A percentile compares a stretch with the other conserved stretches of the same genome.
These are phyloP conservation scores for Epinephelus cyanopodus DNA, from an alignment of 2,113 vertebrate species.

Conservation along the genomic window DNA sequence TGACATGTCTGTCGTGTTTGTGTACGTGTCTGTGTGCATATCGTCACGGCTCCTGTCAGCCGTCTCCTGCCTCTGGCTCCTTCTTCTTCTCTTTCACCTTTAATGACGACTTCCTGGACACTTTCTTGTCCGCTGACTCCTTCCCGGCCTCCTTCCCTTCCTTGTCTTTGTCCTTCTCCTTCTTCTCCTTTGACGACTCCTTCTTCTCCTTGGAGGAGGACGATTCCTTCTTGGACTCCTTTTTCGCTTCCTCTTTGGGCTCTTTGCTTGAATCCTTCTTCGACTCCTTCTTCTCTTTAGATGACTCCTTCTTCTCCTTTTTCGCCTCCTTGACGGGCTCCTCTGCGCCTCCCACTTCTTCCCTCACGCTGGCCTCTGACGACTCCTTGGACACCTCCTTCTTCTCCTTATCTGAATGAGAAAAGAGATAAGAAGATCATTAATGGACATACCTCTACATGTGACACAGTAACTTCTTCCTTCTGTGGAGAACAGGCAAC, in stretches of 20 bases:
- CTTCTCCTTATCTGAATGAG: slow-evolving; percentile 72
- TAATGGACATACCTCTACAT: background rate
- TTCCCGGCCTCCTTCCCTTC: slow-evolving; percentile 70
- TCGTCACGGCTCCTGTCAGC: slow-evolving; percentile 50
- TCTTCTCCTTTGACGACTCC: slow-evolving; percentile 72
- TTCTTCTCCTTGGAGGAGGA: slow-evolving; percentile 74
- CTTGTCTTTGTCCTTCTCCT: slow-evolving; percentile 77
- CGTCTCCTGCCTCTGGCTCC: slow-evolving; percentile 74
- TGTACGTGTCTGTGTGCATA: slow-evolving; percentile 16
- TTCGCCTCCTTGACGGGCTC: slow-evolving; percentile 61
- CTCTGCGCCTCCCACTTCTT: slow-evolving; percentile 37
- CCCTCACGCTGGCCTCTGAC: slow-evolving; percentile 35
- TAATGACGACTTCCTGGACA: slow-evolving; percentile 75
- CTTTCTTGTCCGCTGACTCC: slow-evolving; percentile 74
- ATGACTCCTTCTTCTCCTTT: slow-evolving; percentile 71
- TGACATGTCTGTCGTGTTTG: slow-evolving; percentile 18
- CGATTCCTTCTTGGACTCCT: slow-evolving; percentile 69
- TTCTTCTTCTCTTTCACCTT: slow-evolving; percentile 85
- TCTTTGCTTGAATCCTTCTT: slow-evolving; percentile 74
- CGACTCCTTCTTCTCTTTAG: slow-evolving; percentile 72
- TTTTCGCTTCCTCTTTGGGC: slow-evolving; percentile 67
- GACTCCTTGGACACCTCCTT: slow-evolving; percentile 60
- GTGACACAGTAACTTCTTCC: background rate
- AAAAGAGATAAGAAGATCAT: background rate
- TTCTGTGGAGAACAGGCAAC: background rate